Base-by-base conservation (phyloP, 2,113 vertebrate genomes). In the Callopanchax toddi region DNA sequence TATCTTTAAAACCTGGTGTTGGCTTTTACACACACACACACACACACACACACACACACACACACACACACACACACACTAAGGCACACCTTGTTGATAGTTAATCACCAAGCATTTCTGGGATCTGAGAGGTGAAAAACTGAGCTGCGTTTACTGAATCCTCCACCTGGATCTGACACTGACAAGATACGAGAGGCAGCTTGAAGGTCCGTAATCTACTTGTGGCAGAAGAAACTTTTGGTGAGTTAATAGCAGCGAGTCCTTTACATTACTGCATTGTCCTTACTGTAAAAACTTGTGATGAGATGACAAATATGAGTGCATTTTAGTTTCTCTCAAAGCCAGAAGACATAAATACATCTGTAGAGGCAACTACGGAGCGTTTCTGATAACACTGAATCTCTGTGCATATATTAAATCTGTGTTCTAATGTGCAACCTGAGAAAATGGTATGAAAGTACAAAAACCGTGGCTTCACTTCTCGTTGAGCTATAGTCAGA, bases 81-180 rank as follows among this genome's bases (percentile, higher is more conserved):
- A 91, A 91, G 90, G 89, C 90, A 91, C 89, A 76, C 67, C 50
- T 46, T 64, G 78, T 68, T 70, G 74, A 57, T 18, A 62, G 72
- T 68, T 65, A 40, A 68, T 74, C 44, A 44, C 59, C 21, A 29
- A 61, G 59, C 43, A 36, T 11, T 55, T 29, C 51, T 25, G 61
- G 60, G 48, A 43, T 46, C 34, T 39, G 55, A 11, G 1, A 56
- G 37, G 36, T 46, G 23, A 49, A 43, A 36, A 78, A 52, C 34
- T 23, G 11, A 76, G 73, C 62, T 79, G 60, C 32, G 36, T 32
- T 32, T 32, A 32, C 29, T 32, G 29, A 32, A 4, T 32, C 10
- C 29, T 32, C 29, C 6, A 7, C 29, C 9, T 72, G 51, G 71
- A 54, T 67, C 50, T 20, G 63, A 81, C 66, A 71, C 67, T 74